Evolutionary conservation across 2,888 invertebrate genomes (phyloP), one percentile per base, ranked within the genome.

Genomic region (Chymomyza fuscimana): DNA sequence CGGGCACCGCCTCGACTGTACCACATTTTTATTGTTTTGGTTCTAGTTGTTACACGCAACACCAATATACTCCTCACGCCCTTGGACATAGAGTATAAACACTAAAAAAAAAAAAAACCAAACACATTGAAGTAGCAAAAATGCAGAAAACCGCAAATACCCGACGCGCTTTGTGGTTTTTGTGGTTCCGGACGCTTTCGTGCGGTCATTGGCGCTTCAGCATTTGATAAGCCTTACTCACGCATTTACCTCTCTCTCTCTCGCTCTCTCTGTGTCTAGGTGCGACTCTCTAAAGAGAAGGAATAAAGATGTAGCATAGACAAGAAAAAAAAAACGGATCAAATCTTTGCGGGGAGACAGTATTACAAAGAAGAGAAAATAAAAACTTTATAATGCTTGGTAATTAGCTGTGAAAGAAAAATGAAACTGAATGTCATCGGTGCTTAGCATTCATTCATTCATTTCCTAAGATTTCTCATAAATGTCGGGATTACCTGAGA

Each of bases 141-240:
- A 65, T 70, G 69, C 72, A 73, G 69, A 77, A 76, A 67, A 78
- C 75, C 75, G 72, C 80, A 80, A 69, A 68, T 67, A 73, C 69
- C 61, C 81, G 81, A 79, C 72, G 75, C 81, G 78, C 72, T 73
- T 79, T 80, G 78, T 80, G 78, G 80, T 67, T 80, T 58, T 22
- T 58, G 46, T 67, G 32, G 40, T 58, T 65, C 40, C 58, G 63
- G 76, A 58, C 51, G 70, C 59, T 15, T 54, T 54, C 40, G 40
- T 54, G 54, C 54, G 54, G 54, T 54, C 54, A n/a, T 54, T 54
- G 54, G 54, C 22, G 22, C 54, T 54, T 54, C 4, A 9, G 54
- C 54, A 19, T 54, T 54, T 54, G 54, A 54, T 54, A 54, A 54
- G 16, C 54, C 40, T 10, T 46, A 46, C 40, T 46, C 40, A 46